Evolutionary conservation across 1,140 invertebrate species (phyloP).

Genomic region (Lepidurus packardi): DNA sequence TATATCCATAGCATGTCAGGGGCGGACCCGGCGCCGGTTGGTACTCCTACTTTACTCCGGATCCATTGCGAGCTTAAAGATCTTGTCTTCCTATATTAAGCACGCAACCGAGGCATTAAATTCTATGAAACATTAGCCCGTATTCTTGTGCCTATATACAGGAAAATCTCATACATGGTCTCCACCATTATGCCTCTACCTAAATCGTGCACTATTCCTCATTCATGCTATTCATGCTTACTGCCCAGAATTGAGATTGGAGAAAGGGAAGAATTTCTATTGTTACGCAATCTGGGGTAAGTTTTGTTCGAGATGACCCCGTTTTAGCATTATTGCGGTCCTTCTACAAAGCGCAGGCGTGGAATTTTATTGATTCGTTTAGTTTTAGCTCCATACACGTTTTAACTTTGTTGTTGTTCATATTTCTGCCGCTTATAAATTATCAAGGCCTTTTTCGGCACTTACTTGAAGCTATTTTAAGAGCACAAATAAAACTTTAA

Average conservation of each 20-base stretch:
- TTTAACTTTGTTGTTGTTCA: neutral
- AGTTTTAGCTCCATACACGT: neutral
- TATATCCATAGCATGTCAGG: neutral
- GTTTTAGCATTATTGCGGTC: conserved; percentile 12
- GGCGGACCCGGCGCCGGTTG: conserved; percentile 11
- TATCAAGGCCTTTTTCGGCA: too few species aligned
- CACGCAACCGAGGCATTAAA: too few species aligned
- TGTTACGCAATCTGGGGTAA: neutral
- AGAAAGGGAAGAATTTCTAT: neutral
- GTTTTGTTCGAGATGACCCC: neutral
- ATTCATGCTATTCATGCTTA: too few species aligned
- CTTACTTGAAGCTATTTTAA: too few species aligned
- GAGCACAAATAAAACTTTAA: too few species aligned
- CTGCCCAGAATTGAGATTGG: neutral
- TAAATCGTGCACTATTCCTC: too few species aligned
- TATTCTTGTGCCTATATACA: too few species aligned
- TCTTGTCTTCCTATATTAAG: too few species aligned
- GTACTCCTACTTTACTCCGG: conserved; percentile 17
- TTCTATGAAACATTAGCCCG: too few species aligned
- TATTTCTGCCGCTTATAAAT: neutral
- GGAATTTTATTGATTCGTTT: neutral
- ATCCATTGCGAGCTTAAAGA: neutral
- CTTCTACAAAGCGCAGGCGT: neutral
- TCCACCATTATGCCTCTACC: too few species aligned
- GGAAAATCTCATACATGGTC: too few species aligned